Evolutionary conservation across 2,113 vertebrate genomes (phyloP), one percentile per base, ranked within the genome.

Genomic region (Hemibagrus wyckioides): DNA sequence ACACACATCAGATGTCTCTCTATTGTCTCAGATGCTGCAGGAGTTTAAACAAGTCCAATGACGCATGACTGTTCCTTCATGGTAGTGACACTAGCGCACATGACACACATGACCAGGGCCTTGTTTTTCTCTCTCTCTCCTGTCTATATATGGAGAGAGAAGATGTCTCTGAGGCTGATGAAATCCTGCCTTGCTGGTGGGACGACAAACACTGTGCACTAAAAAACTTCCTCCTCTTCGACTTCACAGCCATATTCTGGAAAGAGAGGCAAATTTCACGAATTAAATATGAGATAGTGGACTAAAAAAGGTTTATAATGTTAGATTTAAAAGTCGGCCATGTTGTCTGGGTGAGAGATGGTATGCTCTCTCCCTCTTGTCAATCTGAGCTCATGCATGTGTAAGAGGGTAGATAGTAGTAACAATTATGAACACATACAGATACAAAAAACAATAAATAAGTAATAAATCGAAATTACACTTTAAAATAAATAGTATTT

Each of bases 181-280:
- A 61, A 73, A 23, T 10, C 21, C 82, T 59, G 5, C 39, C 50
- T 79, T 63, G 69, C 52, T 79, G 63, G 30, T n/a, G 52, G 39
- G 41, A 84, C 25, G 48, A 75, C 28, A 56, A 50, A 75, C 13
- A 19, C 9, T 23, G 84, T 28, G 28, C 23, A 25, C 85, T 90
- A 94, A 80, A 94, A 94, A 2, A 90, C 88, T 36, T 95, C 94
- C 77, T 94, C 93, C 28, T 94, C 93, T 81, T 94, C 93, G 7
- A 61, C 92, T 44, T 93, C 93, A 91, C 94, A 93, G 84, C 93
- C 93, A 6, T 94, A 95, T 88, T 94, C 94, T 95, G 85, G 7
- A 86, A 91, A 73, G 11, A 75, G 52, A 57, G 36, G 21, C 3
- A 80, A 36, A n/a, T 25, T 57, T 75, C 33, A 8, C 4, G 5